These are phyloP conservation scores for Pristis pectinata DNA, from an alignment of 2,797 vertebrate species.

Conservation along the genomic window DNA sequence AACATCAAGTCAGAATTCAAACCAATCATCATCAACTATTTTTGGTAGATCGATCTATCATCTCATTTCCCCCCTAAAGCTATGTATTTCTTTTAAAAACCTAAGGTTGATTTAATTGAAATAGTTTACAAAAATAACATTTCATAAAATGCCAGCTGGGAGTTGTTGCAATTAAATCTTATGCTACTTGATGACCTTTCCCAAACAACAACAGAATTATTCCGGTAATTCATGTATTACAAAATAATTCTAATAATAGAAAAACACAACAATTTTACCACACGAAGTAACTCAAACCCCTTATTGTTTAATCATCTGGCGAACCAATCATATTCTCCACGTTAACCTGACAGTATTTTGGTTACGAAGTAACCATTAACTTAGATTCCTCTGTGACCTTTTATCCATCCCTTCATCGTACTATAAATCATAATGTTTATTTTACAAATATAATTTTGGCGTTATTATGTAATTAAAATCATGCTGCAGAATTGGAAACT, in stretches of 20 bases:
- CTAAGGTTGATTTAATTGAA: background rate
- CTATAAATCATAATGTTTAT: slow-evolving; percentile 76
- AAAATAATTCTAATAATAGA: background rate
- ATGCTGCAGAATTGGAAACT: slow-evolving; percentile 69
- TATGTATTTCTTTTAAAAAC: background rate
- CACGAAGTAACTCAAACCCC: background rate
- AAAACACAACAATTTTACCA: background rate
- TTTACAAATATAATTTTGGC: slow-evolving; percentile 82
- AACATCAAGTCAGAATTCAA: background rate
- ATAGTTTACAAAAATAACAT: background rate
- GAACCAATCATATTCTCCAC: background rate
- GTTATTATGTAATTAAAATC: slow-evolving; percentile 87
- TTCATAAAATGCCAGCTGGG: background rate
- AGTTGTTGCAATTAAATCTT: background rate
- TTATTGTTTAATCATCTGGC: background rate
- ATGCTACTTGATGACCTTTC: background rate
- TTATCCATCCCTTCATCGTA: slow-evolving; percentile 49
- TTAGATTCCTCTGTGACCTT: background rate
- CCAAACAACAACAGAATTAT: slow-evolving; percentile 8
- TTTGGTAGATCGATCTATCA: background rate
- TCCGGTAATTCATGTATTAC: background rate
- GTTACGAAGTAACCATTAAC: background rate
- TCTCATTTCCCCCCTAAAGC: background rate
- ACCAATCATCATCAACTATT: background rate
- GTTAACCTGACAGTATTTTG: background rate